These are phyloP conservation scores for Anoncus sp. DNA, from an alignment of 2,888 invertebrate species.

Conservation along the genomic window DNA sequence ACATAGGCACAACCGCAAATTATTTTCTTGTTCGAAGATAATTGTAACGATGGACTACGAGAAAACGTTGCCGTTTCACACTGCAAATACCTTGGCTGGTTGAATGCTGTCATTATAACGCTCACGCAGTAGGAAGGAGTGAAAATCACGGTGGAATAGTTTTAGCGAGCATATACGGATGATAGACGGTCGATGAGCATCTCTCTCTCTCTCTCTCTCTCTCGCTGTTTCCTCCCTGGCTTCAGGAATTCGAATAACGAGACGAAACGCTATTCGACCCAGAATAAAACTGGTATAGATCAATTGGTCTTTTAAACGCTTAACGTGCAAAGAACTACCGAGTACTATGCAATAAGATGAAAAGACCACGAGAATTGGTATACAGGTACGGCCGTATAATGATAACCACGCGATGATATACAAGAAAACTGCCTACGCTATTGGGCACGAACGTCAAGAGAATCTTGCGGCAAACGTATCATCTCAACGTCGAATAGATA, in stretches of 20 bases:
- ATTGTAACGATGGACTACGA: slow-evolving; percentile 61
- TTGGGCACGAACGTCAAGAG: neutral
- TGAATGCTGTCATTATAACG: slow-evolving; percentile 11
- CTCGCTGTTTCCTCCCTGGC: neutral
- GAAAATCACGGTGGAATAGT: slow-evolving; percentile 20
- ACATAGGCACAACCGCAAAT: slow-evolving; percentile 23
- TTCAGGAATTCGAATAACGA: slow-evolving; percentile 60
- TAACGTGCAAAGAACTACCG: neutral
- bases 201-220: slow-evolving; percentile 20
- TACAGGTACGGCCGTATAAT: neutral
- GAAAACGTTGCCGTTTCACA: slow-evolving; percentile 21
- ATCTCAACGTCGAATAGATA: slow-evolving; percentile 1
- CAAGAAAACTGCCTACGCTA: neutral
- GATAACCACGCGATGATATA: neutral
- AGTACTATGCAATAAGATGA: neutral
- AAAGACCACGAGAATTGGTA: neutral
- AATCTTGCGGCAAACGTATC: slow-evolving; percentile 34
- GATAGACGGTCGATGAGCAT: slow-evolving; percentile 28
- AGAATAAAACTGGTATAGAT: slow-evolving; percentile 29
- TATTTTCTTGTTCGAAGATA: slow-evolving; percentile 54
- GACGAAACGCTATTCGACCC: slow-evolving; percentile 55
- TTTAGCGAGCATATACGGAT: slow-evolving; percentile 30
- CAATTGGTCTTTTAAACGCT: neutral
- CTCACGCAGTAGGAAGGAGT: neutral
- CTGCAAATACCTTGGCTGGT: slow-evolving; percentile 8